These are phyloP conservation scores for Phortica okadai DNA, from an alignment of 2,888 invertebrate genomes.

Conservation along the genomic window DNA sequence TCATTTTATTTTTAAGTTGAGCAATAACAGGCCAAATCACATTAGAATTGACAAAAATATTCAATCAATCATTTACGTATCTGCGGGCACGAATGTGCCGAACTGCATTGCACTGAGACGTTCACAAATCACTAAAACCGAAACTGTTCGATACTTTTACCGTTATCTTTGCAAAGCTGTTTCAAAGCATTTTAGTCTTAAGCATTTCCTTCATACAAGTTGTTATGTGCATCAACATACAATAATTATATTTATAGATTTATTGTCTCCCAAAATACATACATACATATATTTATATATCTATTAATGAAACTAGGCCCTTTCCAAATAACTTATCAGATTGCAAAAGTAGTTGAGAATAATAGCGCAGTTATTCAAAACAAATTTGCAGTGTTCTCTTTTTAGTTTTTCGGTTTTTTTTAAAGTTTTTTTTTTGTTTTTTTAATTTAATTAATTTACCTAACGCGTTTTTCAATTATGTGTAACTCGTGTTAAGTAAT, in stretches of 20 bases:
- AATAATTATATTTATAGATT: neutral
- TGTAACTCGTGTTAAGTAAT: neutral
- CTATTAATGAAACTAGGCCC: neutral
- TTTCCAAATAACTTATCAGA: neutral
- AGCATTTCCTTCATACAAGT: too few species aligned
- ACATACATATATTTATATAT: neutral
- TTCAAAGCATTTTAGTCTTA: too few species aligned
- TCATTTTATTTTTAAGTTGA: neutral
- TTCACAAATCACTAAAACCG: neutral
- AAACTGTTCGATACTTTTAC: neutral
- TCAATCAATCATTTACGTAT: neutral
- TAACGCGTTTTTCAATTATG: neutral
- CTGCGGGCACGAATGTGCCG: neutral
- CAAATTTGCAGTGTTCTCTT: neutral
- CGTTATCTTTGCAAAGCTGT: too few species aligned
- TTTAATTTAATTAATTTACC: neutral
- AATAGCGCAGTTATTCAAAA: neutral
- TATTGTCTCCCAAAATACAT: neutral
- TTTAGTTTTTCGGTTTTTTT: neutral
- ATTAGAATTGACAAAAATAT: conserved; percentile 9
- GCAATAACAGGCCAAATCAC: conserved; percentile 19
- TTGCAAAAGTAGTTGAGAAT: neutral
- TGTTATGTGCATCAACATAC: neutral
- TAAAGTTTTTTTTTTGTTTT: too few species aligned
- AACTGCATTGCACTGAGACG: neutral